A percentile compares a stretch with the other conserved stretches of the same genome.
Conservation (phyloP, 2,113 vertebrate species). For the Callospermophilus lateralis region DNA sequence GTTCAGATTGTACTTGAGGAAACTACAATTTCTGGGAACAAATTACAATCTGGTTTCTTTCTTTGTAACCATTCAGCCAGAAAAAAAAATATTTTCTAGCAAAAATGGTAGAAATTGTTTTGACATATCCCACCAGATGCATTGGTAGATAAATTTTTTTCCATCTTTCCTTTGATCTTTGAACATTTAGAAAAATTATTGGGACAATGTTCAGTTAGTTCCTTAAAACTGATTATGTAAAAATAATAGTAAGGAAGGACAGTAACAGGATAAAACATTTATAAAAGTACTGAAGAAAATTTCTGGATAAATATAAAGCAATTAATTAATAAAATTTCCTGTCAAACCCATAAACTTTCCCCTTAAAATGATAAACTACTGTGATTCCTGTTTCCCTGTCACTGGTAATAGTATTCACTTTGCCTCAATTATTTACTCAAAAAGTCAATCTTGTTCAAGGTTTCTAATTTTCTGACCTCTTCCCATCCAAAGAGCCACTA, state of each 20-base stretch:
- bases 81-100: not conserved
- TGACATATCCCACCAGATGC: not conserved
- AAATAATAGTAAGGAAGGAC: not conserved
- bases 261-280: not conserved
- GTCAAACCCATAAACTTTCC: not conserved
- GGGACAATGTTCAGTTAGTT: not conserved
- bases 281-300: not conserved
- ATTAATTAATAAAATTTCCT: not conserved
- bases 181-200: not conserved
- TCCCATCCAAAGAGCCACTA: not conserved
- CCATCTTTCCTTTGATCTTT: not conserved
- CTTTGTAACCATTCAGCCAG: not conserved
- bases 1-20: not conserved
- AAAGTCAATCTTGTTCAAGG: not conserved
- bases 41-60: not conserved
- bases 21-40: slow-evolving; percentile 3
- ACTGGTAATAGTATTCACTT: not conserved
- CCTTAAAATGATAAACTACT: not conserved
- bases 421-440: not conserved
- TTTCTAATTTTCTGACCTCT: not conserved
- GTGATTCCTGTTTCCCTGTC: not conserved
- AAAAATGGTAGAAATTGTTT: not conserved
- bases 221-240: not conserved
- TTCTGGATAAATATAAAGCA: not conserved
- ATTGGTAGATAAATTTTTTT: not conserved